Evolutionary conservation across 2,888 invertebrate genomes (phyloP).

Genomic region (Dolichopus griseipennis): DNA sequence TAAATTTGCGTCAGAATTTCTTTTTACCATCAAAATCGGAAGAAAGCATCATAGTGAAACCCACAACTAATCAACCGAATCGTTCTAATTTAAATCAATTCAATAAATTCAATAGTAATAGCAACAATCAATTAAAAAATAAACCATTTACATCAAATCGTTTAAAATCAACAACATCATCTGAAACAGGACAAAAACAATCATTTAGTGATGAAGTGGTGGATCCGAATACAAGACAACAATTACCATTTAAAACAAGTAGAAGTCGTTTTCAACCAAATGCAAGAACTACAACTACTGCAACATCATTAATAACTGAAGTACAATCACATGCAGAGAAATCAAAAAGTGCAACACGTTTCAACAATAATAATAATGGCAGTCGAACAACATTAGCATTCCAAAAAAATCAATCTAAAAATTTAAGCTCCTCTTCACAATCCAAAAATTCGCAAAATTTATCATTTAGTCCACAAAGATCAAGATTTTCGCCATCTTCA

Average conservation of each 20-base stretch:
- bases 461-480: conserved; percentile 5
- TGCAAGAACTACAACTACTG: conserved; percentile 23
- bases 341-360: conserved; percentile 33
- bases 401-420: conserved; percentile 11
- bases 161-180: conserved; percentile 40
- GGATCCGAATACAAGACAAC: conserved; percentile 30
- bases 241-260: conserved; percentile 32
- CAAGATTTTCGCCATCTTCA: conserved; percentile 18
- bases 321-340: conserved; percentile 23
- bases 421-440: neutral
- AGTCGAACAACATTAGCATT: conserved; percentile 13
- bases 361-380: conserved; percentile 24
- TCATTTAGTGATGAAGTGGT: neutral
- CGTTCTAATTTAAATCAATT: neutral
- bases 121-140: neutral
- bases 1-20: neutral
- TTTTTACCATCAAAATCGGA: neutral
- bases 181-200: conserved; percentile 34
- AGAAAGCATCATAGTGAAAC: neutral
- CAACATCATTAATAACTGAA: conserved; percentile 26
- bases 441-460: neutral
- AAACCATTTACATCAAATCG: conserved; percentile 17
- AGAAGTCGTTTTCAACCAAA: conserved; percentile 38
- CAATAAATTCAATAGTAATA: conserved; percentile 9
- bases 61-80: conserved; percentile 6